Percentiles rank a stretch among this genome's conserved stretches.
These are phyloP conservation scores for Trypoxylus dichotomus DNA, from an alignment of 1,140 invertebrate species.

Conservation along the genomic window DNA sequence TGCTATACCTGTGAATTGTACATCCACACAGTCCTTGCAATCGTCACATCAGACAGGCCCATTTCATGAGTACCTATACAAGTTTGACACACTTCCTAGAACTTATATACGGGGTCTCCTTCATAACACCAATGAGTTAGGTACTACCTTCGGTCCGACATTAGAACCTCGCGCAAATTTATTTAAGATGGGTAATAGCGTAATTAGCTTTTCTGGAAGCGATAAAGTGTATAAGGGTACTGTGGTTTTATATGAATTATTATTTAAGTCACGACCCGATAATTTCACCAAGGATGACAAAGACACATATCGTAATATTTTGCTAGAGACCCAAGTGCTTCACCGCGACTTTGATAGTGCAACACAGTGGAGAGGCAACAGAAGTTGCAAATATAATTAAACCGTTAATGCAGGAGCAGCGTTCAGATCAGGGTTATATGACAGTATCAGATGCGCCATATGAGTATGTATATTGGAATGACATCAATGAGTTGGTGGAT, in stretches of 20 bases:
- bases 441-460: neutral
- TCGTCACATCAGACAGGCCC: neutral
- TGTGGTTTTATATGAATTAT: neutral
- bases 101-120: neutral
- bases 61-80: neutral
- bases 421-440: neutral
- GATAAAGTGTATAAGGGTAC: neutral
- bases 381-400: neutral
- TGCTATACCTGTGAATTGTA: no score
- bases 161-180: neutral
- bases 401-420: neutral
- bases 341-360: neutral
- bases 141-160: neutral
- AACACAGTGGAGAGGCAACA: neutral
- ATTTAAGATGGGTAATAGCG: neutral
- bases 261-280: neutral
- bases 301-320: neutral
- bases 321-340: neutral
- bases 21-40: no score
- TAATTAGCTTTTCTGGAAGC: neutral
- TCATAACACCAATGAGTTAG: neutral
- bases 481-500: neutral
- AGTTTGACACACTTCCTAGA: neutral
- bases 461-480: neutral
- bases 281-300: neutral